Percentiles rank a stretch among this genome's conserved stretches.
Evolutionary conservation across 2,888 invertebrate species (phyloP).

Genomic region (Drosophila diplacantha): DNA sequence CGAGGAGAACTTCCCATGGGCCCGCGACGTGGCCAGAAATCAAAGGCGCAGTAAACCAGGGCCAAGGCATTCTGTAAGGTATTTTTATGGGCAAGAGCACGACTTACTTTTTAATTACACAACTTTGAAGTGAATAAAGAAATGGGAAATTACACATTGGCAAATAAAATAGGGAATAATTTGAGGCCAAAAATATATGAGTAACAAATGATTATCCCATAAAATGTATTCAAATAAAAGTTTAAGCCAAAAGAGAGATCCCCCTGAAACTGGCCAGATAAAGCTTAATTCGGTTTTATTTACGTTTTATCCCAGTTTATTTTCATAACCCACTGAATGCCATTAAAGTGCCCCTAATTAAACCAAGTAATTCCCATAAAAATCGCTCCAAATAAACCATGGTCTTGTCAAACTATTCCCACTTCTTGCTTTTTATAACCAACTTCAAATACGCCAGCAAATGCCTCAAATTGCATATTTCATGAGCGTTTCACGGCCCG

Average conservation of each 20-base stretch:
- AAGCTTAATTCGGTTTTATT: background rate
- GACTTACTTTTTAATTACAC: constrained; percentile 13
- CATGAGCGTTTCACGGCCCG: constrained; percentile 37
- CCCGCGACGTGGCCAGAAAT: constrained; percentile 53
- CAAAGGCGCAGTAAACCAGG: constrained; percentile 36
- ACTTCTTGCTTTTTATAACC: constrained; percentile 23
- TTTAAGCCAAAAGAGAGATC: background rate
- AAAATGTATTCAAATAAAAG: background rate
- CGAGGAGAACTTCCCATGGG: constrained; percentile 22
- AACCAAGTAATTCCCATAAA: constrained; percentile 28
- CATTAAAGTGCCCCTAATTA: constrained; percentile 19
- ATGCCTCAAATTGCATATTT: constrained; percentile 38
- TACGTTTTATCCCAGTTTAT: constrained; percentile 1
- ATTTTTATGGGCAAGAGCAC: background rate
- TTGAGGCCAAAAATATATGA: too few species aligned
- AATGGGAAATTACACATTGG: background rate
- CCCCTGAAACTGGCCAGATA: background rate
- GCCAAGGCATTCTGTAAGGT: constrained; percentile 26
- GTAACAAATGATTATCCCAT: too few species aligned
- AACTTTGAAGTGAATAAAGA: background rate
- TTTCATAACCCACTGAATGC: constrained; percentile 10
- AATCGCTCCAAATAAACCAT: constrained; percentile 20
- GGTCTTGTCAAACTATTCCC: constrained; percentile 29
- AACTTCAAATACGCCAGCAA: constrained; percentile 36
- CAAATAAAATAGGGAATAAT: background rate